Conservation (phyloP, 1,140 invertebrate genomes). For the Sycophila sp. region DNA sequence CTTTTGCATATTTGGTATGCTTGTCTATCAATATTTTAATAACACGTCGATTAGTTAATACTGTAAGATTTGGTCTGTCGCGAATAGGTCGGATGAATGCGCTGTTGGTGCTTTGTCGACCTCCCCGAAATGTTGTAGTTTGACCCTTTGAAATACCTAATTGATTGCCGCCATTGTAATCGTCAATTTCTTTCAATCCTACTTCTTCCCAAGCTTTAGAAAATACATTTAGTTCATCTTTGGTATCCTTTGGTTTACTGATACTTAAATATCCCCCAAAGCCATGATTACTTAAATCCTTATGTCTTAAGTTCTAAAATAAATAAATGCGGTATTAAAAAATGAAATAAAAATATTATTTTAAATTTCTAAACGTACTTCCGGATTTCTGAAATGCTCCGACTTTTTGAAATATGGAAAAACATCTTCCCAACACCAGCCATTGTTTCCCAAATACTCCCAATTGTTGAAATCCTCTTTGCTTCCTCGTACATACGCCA, state of each 20-base stretch:
- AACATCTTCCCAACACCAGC: constrained; percentile 71
- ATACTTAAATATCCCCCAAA: constrained; percentile 12
- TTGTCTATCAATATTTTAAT: constrained; percentile 18
- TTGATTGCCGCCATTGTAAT: not conserved
- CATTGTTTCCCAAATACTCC: constrained; percentile 64
- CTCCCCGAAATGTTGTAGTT: not conserved
- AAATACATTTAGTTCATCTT: constrained; percentile 16
- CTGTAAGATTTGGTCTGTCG: not conserved
- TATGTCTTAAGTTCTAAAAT: too few species aligned
- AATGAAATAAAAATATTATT: too few species aligned
- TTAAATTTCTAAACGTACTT: too few species aligned
- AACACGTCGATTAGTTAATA: not conserved
- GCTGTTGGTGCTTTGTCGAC: constrained; percentile 2
- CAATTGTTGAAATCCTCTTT: constrained; percentile 20
- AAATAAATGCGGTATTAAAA: too few species aligned
- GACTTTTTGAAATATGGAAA: constrained; percentile 68
- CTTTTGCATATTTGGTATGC: not conserved
- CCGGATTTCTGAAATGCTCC: constrained; percentile 45
- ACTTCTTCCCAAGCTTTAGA: constrained; percentile 24
- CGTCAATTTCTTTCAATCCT: constrained; percentile 3
- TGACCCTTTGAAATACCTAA: not conserved
- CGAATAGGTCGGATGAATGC: constrained; percentile 30
- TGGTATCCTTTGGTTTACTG: constrained; percentile 15
- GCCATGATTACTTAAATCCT: not conserved
- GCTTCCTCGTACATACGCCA: not conserved